Conservation (phyloP, 2,797 vertebrate genomes). For the Sarcoramphus papa region DNA sequence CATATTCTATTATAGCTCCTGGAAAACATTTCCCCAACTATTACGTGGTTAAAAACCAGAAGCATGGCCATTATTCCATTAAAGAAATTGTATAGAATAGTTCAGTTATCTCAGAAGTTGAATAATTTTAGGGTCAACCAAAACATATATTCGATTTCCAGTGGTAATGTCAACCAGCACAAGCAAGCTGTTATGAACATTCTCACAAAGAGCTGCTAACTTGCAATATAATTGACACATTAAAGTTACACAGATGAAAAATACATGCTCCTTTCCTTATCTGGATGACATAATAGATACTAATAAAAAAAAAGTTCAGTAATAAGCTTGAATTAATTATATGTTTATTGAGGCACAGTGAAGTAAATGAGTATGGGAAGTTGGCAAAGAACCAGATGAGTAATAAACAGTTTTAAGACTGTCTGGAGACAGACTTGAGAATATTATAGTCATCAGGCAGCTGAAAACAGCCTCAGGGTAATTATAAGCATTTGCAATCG, state of each 20-base stretch:
- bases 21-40: background rate
- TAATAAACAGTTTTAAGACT: constrained; percentile 70
- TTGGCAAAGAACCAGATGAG: constrained; percentile 68
- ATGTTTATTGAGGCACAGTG: constrained; percentile 53
- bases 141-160: background rate
- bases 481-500: constrained; percentile 70
- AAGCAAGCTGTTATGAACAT: background rate
- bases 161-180: background rate
- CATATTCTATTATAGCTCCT: background rate
- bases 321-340: constrained; percentile 70
- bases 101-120: background rate
- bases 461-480: constrained; percentile 64
- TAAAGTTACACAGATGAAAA: background rate
- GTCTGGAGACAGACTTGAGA: constrained; percentile 62
- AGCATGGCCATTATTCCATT: background rate
- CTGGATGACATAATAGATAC: constrained; percentile 23
- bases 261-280: background rate
- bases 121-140: background rate
- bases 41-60: background rate
- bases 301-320: constrained; percentile 49
- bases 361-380: constrained; percentile 62
- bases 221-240: background rate
- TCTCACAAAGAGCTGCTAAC: background rate
- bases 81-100: background rate
- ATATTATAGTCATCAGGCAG: constrained; percentile 70